Percentiles rank a stretch among this genome's conserved stretches.
These are phyloP conservation scores for Ictalurus punctatus DNA, from an alignment of 2,113 vertebrate genomes.

Conservation along the genomic window DNA sequence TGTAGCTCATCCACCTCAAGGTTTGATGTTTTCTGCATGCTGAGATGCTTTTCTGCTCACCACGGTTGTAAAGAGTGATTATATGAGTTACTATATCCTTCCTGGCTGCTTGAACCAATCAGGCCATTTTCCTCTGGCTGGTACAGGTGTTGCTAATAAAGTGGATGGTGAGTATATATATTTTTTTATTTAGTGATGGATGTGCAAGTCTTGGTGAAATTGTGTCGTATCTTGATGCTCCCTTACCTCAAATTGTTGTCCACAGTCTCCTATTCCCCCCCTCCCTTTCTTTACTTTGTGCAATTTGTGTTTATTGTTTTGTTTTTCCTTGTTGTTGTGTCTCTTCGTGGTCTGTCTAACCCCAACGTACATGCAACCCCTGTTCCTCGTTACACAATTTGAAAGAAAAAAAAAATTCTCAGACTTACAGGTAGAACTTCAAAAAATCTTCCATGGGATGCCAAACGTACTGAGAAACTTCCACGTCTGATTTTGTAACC, in stretches of 20 bases:
- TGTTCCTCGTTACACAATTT: not conserved
- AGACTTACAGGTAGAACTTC: not conserved
- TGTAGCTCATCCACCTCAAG: too few species aligned
- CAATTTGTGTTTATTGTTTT: not conserved
- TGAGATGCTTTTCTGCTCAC: not conserved
- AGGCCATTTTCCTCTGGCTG: too few species aligned
- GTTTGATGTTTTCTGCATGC: not conserved
- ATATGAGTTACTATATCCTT: too few species aligned
- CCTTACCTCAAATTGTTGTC: not conserved
- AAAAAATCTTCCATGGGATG: not conserved
- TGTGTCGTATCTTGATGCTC: not conserved
- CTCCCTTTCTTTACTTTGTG: not conserved
- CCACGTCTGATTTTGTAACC: not conserved
- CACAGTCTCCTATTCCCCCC: not conserved
- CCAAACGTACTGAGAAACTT: not conserved
- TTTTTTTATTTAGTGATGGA: too few species aligned
- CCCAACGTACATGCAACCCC: not conserved
- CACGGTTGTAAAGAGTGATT: not conserved
- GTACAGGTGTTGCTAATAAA: not conserved
- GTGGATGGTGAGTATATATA: not conserved
- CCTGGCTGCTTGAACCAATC: too few species aligned
- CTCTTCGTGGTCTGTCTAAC: not conserved
- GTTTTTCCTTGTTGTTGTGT: not conserved
- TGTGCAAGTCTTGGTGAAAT: not conserved
- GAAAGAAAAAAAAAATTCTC: not conserved